A percentile compares a stretch with the other conserved stretches of the same genome.
Evolutionary conservation across 1,140 invertebrate genomes (phyloP).

Genomic region (Drosophila chauvacae): DNA sequence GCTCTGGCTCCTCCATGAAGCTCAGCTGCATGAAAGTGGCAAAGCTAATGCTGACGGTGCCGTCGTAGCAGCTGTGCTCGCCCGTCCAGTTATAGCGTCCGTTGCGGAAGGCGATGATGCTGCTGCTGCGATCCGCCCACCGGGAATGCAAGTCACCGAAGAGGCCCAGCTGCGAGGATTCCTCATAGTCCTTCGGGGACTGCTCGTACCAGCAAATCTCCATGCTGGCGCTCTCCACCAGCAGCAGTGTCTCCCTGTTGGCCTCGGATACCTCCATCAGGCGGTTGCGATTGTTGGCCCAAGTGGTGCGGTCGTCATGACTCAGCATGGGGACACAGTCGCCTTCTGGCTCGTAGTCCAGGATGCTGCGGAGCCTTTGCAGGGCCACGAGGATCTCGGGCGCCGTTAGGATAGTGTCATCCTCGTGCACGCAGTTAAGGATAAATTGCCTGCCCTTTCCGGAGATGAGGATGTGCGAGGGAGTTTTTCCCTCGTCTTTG

Average conservation of each 20-base stretch:
- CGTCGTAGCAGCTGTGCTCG: slow-evolving; percentile 87
- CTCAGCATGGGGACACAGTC: slow-evolving; percentile 88
- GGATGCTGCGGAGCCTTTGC: slow-evolving; percentile 85
- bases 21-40: slow-evolving; percentile 78
- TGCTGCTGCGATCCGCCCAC: slow-evolving; percentile 86
- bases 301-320: slow-evolving; percentile 87
- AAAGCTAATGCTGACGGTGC: slow-evolving; percentile 85
- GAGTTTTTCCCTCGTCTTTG: slow-evolving; percentile 64
- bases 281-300: slow-evolving; percentile 87
- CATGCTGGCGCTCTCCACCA: slow-evolving; percentile 88
- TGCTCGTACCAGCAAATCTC: slow-evolving; percentile 87
- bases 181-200: slow-evolving; percentile 79
- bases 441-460: slow-evolving; percentile 86
- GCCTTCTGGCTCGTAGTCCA: slow-evolving; percentile 82
- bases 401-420: slow-evolving; percentile 77
- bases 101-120: slow-evolving; percentile 85
- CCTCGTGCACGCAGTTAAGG: slow-evolving; percentile 74
- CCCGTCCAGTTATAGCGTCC: slow-evolving; percentile 84
- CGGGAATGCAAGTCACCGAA: slow-evolving; percentile 85
- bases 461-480: slow-evolving; percentile 85
- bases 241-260: slow-evolving; percentile 87
- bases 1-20: slow-evolving; percentile 75
- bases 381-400: slow-evolving; percentile 85
- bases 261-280: slow-evolving; percentile 86
- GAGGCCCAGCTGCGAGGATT: slow-evolving; percentile 71